Evolutionary conservation across 2,113 vertebrate species (phyloP), one percentile per base, ranked within the genome.

Genomic region (Clarias gariepinus): DNA sequence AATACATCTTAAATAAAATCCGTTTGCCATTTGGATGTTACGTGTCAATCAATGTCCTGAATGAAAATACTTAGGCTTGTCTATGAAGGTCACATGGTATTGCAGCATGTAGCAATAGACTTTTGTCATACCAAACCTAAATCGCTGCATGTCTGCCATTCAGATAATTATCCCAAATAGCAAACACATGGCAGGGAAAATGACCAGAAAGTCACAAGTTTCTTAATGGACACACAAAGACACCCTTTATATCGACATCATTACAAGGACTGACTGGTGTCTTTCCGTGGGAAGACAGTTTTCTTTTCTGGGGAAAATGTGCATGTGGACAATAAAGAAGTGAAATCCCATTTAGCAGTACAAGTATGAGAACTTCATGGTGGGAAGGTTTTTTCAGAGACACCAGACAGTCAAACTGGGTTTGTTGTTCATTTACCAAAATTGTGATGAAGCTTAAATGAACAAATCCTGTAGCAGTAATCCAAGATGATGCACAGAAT

Each of bases 121-220:
- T 47, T 47, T 47, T 47, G 47, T 47, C 28, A 74, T 73, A 86
- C 86, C 82, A 89, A 83, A 84, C 61, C 78, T 80, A 16, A 60
- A 28, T 73, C 84, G 53, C 84, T 58, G 28, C 58, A 28, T 3
- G 78, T 81, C 64, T 69, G 64, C 16, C n/a, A 68, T 66, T 77
- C 33, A 80, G 82, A 79, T 76, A 84, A 86, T 86, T 85, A 19
- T 66, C 63, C 47, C 82, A 85, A 90, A 90, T 84, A 66, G 36
- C 82, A 87, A 89, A 81, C 90, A 88, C 87, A 90, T 86, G 87
- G 33, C 60, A 10, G 57, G 28, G 73, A 19, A 85, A 57, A 60
- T 12, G 15, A 85, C 47, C 71, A 88, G 69, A 88, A 85, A 74
- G 58, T 18, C 36, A 41, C 33, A 3, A 60, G 77, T 82, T 41